Conservation (phyloP, 1,140 invertebrate species). For the Brachionus angularis region DNA sequence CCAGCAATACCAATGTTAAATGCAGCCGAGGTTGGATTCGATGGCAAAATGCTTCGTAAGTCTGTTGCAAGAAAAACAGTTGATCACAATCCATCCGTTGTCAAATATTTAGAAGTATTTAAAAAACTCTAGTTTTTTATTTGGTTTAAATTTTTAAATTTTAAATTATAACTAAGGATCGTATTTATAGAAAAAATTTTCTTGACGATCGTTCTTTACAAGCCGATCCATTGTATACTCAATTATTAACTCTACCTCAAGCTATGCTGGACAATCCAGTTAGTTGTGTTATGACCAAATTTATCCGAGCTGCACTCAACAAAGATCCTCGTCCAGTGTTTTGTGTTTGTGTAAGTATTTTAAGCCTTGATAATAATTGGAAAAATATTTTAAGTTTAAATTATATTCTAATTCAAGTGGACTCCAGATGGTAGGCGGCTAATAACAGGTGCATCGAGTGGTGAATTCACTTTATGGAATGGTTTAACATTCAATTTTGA, state of each 20-base stretch:
- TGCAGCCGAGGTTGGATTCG: conserved; percentile 66
- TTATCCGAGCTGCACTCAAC: conserved; percentile 97
- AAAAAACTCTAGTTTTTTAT: no score
- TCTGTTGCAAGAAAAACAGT: conserved; percentile 94
- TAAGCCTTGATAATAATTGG: neutral
- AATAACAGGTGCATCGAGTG: conserved; percentile 95
- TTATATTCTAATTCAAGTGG: conserved; percentile 65
- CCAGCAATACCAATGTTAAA: conserved; percentile 20
- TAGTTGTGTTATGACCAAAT: conserved; percentile 88
- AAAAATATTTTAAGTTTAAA: neutral
- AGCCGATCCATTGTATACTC: conserved; percentile 43
- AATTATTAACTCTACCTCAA: conserved; percentile 71
- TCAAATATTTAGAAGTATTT: conserved; percentile 76
- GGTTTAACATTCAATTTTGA: conserved; percentile 99
- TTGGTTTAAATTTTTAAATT: no score
- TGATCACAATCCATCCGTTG: conserved; percentile 93
- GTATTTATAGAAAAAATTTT: conserved; percentile 5
- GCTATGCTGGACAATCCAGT: conserved; percentile 87
- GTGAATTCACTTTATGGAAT: conserved; percentile 99
- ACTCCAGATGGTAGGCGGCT: conserved; percentile 94
- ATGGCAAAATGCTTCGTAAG: conserved; percentile 89
- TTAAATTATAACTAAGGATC: no score
- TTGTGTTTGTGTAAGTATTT: conserved; percentile 71
- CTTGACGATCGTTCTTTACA: conserved; percentile 3
- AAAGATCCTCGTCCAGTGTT: conserved; percentile 99